Conservation (phyloP, 2,888 invertebrate genomes). For the Thymelicus acteon region DNA sequence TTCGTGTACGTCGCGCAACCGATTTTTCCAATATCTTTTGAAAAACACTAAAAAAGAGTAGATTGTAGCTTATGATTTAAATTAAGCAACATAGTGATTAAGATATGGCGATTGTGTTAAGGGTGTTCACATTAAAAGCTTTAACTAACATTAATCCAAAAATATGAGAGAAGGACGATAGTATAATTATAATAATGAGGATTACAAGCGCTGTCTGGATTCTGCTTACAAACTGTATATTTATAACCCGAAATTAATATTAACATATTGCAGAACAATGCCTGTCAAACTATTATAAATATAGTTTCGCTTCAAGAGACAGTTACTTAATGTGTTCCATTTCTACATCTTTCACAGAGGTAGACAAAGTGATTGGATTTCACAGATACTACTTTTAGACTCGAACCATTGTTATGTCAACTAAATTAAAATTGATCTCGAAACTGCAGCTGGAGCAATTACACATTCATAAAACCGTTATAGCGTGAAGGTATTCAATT, state of each 20-base stretch:
- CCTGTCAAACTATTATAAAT: too few species aligned
- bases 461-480: conserved; percentile 67
- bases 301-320: not conserved
- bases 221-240: too few species aligned
- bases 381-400: conserved; percentile 2
- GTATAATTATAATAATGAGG: too few species aligned
- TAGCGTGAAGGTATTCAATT: conserved; percentile 80
- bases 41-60: not conserved
- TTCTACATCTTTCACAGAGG: conserved; percentile 1
- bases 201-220: too few species aligned
- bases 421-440: conserved; percentile 40
- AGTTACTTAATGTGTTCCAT: not conserved
- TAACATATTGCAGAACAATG: too few species aligned
- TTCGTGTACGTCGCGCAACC: conserved; percentile 54
- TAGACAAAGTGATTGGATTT: not conserved
- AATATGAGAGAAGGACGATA: too few species aligned
- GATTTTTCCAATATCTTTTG: conserved; percentile 38
- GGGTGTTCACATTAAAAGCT: too few species aligned
- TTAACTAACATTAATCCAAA: too few species aligned
- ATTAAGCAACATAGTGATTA: too few species aligned
- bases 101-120: too few species aligned
- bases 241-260: too few species aligned
- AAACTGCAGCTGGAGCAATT: conserved; percentile 49
- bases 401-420: conserved; percentile 24
- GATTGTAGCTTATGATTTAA: too few species aligned